phyloP scores from a whole-genome alignment of 2,113 vertebrate genomes.

The Halichoeres trimaculatus region DNA sequence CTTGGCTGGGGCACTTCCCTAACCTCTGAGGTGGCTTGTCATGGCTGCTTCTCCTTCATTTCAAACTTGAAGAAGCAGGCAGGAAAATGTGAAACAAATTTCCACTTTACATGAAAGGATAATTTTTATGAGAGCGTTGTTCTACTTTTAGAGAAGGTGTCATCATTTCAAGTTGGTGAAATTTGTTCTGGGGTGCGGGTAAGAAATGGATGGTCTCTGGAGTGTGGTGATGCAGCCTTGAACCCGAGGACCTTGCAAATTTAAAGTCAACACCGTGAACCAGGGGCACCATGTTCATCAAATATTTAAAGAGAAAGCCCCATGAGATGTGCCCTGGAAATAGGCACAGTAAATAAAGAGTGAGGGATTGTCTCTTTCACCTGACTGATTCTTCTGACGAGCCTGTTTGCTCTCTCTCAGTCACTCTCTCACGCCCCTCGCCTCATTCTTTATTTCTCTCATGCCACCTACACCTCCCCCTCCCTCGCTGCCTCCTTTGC shows the following conservation, averaged over 20 bases:
- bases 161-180: background rate
- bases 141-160: background rate
- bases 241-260: conserved; percentile 63
- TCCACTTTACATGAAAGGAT: background rate
- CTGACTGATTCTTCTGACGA: conserved; percentile 76
- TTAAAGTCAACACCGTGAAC: conserved; percentile 64
- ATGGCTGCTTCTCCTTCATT: conserved; percentile 5
- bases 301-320: conserved; percentile 80
- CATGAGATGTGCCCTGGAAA: conserved; percentile 73
- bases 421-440: conserved; percentile 51
- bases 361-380: conserved; percentile 79
- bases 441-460: conserved; percentile 57
- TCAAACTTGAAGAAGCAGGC: background rate
- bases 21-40: conserved; percentile 42
- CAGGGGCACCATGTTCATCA: conserved; percentile 68
- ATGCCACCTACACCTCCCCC: conserved; percentile 35
- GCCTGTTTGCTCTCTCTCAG: conserved; percentile 54
- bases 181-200: background rate
- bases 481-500: conserved; percentile 20
- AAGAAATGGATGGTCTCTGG: background rate
- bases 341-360: conserved; percentile 80
- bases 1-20: conserved; percentile 36
- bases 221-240: conserved; percentile 24
- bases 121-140: background rate
- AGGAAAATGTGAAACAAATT: conserved; percentile 1